Evolutionary conservation across 2,888 invertebrate genomes (phyloP).

Genomic region (Onchidella celtica): DNA sequence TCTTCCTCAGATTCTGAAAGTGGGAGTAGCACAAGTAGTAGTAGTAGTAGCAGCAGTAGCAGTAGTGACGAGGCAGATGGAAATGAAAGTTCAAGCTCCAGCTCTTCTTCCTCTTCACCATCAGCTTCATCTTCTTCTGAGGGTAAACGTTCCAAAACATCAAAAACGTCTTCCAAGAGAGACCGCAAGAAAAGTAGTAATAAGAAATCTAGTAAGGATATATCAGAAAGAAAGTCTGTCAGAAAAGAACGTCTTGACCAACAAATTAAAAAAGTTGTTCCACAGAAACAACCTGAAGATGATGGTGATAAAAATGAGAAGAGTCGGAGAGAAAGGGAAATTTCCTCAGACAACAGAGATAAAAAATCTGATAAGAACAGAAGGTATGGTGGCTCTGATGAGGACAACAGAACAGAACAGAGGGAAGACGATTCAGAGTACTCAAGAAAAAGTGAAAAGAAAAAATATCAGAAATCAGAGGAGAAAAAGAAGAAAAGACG

Average conservation of each 20-base stretch:
- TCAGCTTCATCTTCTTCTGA: conserved; percentile 47
- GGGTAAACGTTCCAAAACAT: conserved; percentile 35
- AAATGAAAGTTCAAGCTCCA: conserved; percentile 56
- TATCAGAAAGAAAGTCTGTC: neutral
- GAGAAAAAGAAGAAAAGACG: conserved; percentile 41
- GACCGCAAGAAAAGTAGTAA: neutral
- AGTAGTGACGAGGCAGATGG: conserved; percentile 46
- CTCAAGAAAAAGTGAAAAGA: conserved; percentile 15
- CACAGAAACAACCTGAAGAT: neutral
- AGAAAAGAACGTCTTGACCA: neutral
- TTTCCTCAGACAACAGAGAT: neutral
- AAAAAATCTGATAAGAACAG: neutral
- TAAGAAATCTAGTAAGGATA: neutral
- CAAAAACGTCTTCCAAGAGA: conserved; percentile 19
- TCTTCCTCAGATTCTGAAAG: conserved; percentile 43
- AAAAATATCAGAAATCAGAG: conserved; percentile 19
- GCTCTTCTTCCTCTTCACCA: conserved; percentile 58
- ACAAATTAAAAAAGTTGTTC: neutral
- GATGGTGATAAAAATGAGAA: conserved; percentile 1
- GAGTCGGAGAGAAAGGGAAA: neutral
- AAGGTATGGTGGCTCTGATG: too few species aligned
- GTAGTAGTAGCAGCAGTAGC: conserved; percentile 36
- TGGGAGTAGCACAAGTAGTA: conserved; percentile 42
- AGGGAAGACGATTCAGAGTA: conserved; percentile 36
- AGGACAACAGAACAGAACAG: neutral